Conservation (phyloP, 1,140 invertebrate species). For the Metopolophium dirhodum region DNA sequence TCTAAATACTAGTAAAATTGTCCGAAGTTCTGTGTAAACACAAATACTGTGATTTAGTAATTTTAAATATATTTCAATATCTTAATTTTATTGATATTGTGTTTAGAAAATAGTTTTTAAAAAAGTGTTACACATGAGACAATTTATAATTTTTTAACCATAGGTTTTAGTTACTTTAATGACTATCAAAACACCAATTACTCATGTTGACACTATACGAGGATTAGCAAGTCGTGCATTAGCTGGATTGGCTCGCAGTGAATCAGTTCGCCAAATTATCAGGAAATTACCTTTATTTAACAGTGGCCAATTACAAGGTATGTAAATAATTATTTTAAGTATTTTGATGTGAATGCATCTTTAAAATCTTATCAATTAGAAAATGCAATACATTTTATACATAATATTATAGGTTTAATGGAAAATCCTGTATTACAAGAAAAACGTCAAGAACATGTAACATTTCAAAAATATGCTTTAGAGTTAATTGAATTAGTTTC, state of each 20-base stretch:
- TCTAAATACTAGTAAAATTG: no score
- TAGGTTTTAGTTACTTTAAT: conserved; percentile 79
- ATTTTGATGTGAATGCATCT: not conserved
- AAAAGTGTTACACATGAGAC: no score
- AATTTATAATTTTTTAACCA: conserved; percentile 3
- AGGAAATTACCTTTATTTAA: conserved; percentile 94
- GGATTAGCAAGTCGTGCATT: conserved; percentile 77
- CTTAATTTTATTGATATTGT: no score
- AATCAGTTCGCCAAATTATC: conserved; percentile 86
- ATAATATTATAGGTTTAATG: conserved; percentile 77
- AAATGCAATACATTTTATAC: not conserved
- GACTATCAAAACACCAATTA: conserved; percentile 92
- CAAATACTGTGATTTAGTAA: no score
- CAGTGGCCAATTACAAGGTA: conserved; percentile 88
- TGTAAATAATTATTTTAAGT: conserved; percentile 59
- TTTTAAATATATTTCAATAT: not conserved
- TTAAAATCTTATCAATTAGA: not conserved
- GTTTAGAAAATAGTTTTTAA: no score
- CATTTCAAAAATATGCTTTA: conserved; percentile 94
- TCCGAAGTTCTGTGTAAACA: no score
- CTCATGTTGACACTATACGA: conserved; percentile 93
- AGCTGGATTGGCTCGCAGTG: no score
- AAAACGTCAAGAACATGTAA: conserved; percentile 91
- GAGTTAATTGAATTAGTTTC: conserved; percentile 90
- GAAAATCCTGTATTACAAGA: conserved; percentile 96